Percentiles rank a stretch among this genome's conserved stretches.
These are phyloP conservation scores for Hyppa rectilinea DNA, from an alignment of 2,888 invertebrate species.

Conservation along the genomic window DNA sequence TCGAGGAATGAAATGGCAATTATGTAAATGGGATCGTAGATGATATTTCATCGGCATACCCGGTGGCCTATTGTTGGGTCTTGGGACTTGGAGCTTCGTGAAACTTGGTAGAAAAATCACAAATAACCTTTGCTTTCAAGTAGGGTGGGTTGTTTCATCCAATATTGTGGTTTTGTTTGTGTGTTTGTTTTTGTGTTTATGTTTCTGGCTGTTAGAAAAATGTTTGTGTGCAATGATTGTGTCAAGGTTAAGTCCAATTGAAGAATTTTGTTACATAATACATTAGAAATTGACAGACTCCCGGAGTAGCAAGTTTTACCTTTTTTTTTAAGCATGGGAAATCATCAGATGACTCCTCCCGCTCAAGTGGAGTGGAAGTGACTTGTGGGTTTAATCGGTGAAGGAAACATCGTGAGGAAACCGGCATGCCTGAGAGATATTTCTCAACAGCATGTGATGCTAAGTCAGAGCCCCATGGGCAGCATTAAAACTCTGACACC, in stretches of 20 bases:
- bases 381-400: too few species aligned
- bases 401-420: too few species aligned
- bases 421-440: too few species aligned
- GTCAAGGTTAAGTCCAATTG: too few species aligned
- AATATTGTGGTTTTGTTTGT: conserved; percentile 23
- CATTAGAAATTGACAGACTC: background rate
- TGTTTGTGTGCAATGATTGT: conserved; percentile 7
- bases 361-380: too few species aligned
- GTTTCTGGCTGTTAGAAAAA: conserved; percentile 14
- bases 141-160: background rate
- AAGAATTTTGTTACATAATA: background rate
- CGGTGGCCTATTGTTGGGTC: conserved; percentile 35
- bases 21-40: conserved; percentile 57
- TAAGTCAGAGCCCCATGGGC: too few species aligned
- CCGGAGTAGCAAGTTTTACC: too few species aligned
- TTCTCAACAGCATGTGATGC: too few species aligned
- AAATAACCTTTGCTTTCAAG: conserved; percentile 22
- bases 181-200: conserved; percentile 9
- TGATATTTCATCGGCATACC: conserved; percentile 62
- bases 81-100: conserved; percentile 29
- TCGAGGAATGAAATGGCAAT: conserved; percentile 55
- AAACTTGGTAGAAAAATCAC: conserved; percentile 24
- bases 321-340: too few species aligned
- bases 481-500: too few species aligned
- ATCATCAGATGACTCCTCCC: too few species aligned